These are phyloP conservation scores for Numida meleagris DNA, from an alignment of 2,113 vertebrate genomes.

Conservation along the genomic window DNA sequence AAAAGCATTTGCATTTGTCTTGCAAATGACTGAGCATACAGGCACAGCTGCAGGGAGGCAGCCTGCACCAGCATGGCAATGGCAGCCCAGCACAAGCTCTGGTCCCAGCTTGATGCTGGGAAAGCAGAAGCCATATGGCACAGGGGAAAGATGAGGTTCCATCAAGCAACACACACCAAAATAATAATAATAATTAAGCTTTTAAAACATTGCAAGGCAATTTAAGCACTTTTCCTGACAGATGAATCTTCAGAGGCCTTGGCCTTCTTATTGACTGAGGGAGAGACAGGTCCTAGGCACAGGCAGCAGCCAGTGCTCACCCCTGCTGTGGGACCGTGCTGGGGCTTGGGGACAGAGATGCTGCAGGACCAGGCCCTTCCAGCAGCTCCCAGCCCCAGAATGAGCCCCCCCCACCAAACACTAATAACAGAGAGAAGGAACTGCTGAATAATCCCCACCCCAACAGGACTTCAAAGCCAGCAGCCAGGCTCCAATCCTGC, in stretches of 20 bases:
- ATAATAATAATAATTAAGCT: neutral
- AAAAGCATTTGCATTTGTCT: neutral
- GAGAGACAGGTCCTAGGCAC: accelerated
- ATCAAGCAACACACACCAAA: too few species aligned
- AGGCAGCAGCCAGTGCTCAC: accelerated
- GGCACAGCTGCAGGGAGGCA: conserved; percentile 5
- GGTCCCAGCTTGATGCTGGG: too few species aligned
- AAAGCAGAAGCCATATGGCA: too few species aligned
- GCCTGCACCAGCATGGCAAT: neutral
- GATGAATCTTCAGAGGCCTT: neutral
- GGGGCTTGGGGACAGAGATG: accelerated
- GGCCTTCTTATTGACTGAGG: accelerated
- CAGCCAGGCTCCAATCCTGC: neutral
- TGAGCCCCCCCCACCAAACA: neutral
- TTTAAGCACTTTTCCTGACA: neutral
- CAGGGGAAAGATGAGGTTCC: too few species aligned
- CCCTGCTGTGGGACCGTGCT: neutral
- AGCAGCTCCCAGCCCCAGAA: neutral
- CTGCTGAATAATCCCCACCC: neutral
- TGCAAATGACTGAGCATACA: neutral
- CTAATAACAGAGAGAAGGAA: conserved; percentile 16
- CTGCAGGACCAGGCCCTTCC: too few species aligned
- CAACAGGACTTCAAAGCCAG: conserved; percentile 23
- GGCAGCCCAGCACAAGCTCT: neutral
- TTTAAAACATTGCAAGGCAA: neutral